Evolutionary conservation across 2,888 invertebrate species (phyloP), one percentile per base, ranked within the genome.

Genomic region (Callyntrura guangdongensis): DNA sequence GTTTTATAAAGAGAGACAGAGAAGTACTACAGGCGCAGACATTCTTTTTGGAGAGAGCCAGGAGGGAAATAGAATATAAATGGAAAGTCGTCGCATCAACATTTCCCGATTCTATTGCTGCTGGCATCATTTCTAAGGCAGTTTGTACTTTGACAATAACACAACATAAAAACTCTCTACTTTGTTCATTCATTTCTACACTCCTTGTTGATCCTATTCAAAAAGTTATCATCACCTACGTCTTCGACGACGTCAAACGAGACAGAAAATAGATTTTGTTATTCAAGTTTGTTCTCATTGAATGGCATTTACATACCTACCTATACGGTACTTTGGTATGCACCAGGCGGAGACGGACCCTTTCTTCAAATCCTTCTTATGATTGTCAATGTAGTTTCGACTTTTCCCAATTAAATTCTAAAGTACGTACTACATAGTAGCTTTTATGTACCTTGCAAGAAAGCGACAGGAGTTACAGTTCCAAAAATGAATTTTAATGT

Each of bases 61-160:
- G 11, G 11, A 53, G n/a, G 72, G 11, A 82, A 82, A 61, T 61
- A 61, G 36, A 45, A 82, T 56, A 59, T 59, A 61, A 79, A 79
- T 82, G 14, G n/a, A 82, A 83, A n/a, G 47, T 74, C 47, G 25
- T 67, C 17, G 61, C 81, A 59, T 81, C 27, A 59, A 25, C 59
- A 45, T 82, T 25, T 45, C 12, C 22, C 59, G 12, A 64, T 11
- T 49, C 11, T 25, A 11, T 8, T 17, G 14, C 9, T 0, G 53
- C 17, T 72, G 17, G 9, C 9, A 9, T 5, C 20, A 22, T 45
- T 17, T n/a, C n/a, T 69, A 14, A 9, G 36, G 11, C 64, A 14
- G 36, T 36, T 36, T 4, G 36, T 36, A 36, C 36, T 36, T 36
- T 36, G 36, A 36, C 36, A 36, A 36, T 36, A 36, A 36, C 36